Evolutionary conservation across 1,140 invertebrate genomes (phyloP).

Genomic region (Calycopis cecrops): DNA sequence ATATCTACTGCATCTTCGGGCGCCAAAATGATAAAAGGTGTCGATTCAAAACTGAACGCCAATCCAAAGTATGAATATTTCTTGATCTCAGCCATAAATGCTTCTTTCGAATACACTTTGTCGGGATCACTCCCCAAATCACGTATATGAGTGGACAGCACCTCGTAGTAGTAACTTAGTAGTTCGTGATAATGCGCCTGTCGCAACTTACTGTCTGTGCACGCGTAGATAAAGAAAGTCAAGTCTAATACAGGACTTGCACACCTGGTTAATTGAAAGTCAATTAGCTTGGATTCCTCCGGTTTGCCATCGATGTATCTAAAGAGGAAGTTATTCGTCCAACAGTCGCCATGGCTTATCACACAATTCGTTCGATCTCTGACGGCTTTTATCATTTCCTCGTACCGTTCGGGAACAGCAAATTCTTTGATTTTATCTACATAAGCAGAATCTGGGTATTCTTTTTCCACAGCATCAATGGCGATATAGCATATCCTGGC

Average conservation of each 20-base stretch:
- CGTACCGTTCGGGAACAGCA: conserved; percentile 63
- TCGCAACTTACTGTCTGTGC: conserved; percentile 76
- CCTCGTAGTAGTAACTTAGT: conserved; percentile 76
- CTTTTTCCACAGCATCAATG: conserved; percentile 78
- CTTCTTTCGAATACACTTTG: conserved; percentile 75
- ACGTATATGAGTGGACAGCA: conserved; percentile 73
- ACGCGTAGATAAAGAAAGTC: conserved; percentile 78
- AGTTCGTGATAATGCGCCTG: conserved; percentile 76
- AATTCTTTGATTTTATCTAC: conserved; percentile 75
- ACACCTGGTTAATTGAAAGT: conserved; percentile 81
- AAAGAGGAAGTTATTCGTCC: conserved; percentile 83
- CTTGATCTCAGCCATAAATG: conserved; percentile 74
- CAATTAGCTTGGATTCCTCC: conserved; percentile 78
- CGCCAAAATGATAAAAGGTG: conserved; percentile 77
- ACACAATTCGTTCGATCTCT: conserved; percentile 66
- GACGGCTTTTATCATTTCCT: conserved; percentile 48
- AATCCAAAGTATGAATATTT: conserved; percentile 78
- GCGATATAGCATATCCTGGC: conserved; percentile 72
- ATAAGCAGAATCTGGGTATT: conserved; percentile 77
- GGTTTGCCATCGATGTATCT: conserved; percentile 62
- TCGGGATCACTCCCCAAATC: conserved; percentile 78
- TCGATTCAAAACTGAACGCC: conserved; percentile 78
- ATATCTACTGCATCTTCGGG: conserved; percentile 78
- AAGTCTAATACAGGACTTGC: conserved; percentile 78
- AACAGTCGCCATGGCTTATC: conserved; percentile 83